Base-by-base conservation (phyloP, 2,797 vertebrate genomes). In the Momotus momota region DNA sequence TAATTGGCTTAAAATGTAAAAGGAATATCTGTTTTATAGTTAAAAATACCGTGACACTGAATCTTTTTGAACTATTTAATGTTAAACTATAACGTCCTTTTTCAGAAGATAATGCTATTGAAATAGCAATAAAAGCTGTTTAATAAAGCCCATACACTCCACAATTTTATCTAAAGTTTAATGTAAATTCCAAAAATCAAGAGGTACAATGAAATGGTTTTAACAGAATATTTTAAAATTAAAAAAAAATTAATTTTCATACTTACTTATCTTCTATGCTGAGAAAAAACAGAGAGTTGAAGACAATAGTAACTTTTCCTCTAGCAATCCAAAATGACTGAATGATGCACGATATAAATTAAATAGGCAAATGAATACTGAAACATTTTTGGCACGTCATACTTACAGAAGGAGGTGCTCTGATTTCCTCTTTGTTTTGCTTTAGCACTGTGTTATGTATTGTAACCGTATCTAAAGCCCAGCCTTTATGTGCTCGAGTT, bases 401-500 rank as follows among this genome's bases (percentile, higher is more conserved):
- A 93, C 98, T 29, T 98, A 98, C 98, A 91, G 14, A 62, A 51
- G 98, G 98, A 20, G 98, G 66, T 12, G 83, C 40, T 15, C 86
- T 93, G 89, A 99, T 98, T 88, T 99, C 98, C 49, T 99, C 98
- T 93, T 87, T 98, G 82, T 94, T 92, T 83, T 97, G 97, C 88
- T 98, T 98, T 70, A 98, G 95, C n/a, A 99, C 98, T 9, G 98
- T 98, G 2, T 98, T 99, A 92, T 98, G 97, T 87, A 99, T 92
- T 35, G 97, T 98, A 72, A 99, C 98, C 0, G 97, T 98, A 97
- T 99, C 98, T 93, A 99, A 97, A 46, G 98, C 98, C 98, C 98
- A 99, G 92, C 98, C 98, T 97, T 99, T 98, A 95, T 99, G 98
- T 48, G 98, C 98, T n/a, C 98, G 97, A 35, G 98, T 98, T 51